A percentile compares a stretch with the other conserved stretches of the same genome.
Evolutionary conservation across 2,797 vertebrate species (phyloP).

Genomic region (Phrynocephalus guinanensis): DNA sequence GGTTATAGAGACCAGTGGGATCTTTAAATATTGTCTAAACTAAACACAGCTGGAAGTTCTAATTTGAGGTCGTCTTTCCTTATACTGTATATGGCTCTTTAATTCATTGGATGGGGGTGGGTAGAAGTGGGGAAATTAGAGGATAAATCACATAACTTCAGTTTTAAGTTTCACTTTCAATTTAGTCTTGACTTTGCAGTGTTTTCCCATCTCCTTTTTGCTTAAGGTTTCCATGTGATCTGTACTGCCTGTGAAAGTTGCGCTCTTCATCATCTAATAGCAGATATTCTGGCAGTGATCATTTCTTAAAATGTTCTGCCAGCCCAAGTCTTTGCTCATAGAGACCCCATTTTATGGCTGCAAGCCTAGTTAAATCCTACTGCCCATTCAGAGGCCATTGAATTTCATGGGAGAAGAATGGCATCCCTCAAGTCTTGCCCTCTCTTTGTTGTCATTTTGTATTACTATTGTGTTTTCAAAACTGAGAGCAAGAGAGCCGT

Average conservation of each 20-base stretch:
- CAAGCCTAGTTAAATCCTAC: slow-evolving; percentile 48
- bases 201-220: slow-evolving; percentile 64
- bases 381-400: slow-evolving; percentile 46
- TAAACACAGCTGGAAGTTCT: slow-evolving; percentile 75
- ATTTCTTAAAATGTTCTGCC: slow-evolving; percentile 52
- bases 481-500: slow-evolving; percentile 29
- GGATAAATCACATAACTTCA: slow-evolving; percentile 65
- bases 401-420: slow-evolving; percentile 50
- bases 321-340: slow-evolving; percentile 51
- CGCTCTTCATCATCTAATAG: slow-evolving; percentile 47
- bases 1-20: slow-evolving; percentile 52
- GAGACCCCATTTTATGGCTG: slow-evolving; percentile 36
- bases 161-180: slow-evolving; percentile 68
- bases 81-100: slow-evolving; percentile 67
- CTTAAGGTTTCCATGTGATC: slow-evolving; percentile 51
- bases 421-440: slow-evolving; percentile 56
- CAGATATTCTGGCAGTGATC: slow-evolving; percentile 41
- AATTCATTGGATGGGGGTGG: slow-evolving; percentile 71
- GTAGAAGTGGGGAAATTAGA: slow-evolving; percentile 69
- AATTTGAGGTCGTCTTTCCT: slow-evolving; percentile 75
- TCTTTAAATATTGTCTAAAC: slow-evolving; percentile 68
- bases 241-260: slow-evolving; percentile 55
- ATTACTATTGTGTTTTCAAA: slow-evolving; percentile 40
- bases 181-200: slow-evolving; percentile 61
- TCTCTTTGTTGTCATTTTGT: slow-evolving; percentile 51